These are phyloP conservation scores for Salvelinus fontinalis DNA, from an alignment of 2,113 vertebrate genomes.

Conservation along the genomic window DNA sequence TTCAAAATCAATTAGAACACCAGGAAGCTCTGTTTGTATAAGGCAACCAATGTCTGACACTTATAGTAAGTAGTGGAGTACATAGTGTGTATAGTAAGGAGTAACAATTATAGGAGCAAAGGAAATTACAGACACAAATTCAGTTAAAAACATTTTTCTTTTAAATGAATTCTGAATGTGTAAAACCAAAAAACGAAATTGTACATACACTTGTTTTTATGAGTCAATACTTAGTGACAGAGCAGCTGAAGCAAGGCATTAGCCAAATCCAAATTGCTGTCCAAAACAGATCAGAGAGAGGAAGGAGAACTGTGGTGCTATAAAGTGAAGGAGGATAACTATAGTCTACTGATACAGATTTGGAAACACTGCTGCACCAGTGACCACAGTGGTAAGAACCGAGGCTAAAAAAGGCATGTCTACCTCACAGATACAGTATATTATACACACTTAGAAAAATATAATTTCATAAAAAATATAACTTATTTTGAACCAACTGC, in stretches of 20 bases:
- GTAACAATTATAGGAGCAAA: neutral
- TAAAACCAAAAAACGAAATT: neutral
- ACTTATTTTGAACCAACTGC: constrained; percentile 1
- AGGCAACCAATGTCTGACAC: neutral
- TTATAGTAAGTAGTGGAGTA: neutral
- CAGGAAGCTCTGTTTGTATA: neutral
- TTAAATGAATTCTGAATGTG: neutral
- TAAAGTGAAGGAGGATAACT: neutral
- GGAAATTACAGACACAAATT: neutral
- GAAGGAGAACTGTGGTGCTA: neutral
- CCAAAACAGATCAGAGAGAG: neutral
- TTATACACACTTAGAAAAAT: constrained; percentile 9
- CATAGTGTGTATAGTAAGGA: constrained; percentile 16
- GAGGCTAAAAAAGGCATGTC: constrained; percentile 13
- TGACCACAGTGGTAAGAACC: constrained; percentile 41
- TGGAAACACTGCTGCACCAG: neutral
- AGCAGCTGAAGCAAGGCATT: neutral
- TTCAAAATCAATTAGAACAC: neutral
- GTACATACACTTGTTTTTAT: neutral
- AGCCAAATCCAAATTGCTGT: neutral
- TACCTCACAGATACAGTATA: neutral
- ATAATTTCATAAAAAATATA: constrained; percentile 3
- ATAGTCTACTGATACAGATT: neutral
- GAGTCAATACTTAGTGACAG: neutral
- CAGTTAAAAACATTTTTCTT: too few species aligned